A percentile compares a stretch with the other conserved stretches of the same genome.
Conservation (phyloP, 2,797 vertebrate genomes). For the Leptoclinus maculatus region DNA sequence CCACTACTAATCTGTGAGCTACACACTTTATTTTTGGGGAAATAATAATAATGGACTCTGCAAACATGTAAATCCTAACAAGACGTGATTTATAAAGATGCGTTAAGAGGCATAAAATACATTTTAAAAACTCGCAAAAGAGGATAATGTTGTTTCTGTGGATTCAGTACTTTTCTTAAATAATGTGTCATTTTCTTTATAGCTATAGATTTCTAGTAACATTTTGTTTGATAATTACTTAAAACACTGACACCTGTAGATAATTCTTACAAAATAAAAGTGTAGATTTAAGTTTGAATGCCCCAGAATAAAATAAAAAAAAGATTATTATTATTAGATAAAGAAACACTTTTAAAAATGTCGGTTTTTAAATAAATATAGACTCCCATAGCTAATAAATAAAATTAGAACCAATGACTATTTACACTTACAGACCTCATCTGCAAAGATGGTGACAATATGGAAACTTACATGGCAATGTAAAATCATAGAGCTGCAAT, state of each 20-base stretch:
- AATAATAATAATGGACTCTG: background rate
- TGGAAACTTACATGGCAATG: conserved; percentile 13
- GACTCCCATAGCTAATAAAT: background rate
- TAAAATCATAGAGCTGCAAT: conserved; percentile 11
- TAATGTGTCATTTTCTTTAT: background rate
- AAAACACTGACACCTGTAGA: background rate
- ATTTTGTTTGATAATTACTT: background rate
- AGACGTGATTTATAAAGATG: background rate
- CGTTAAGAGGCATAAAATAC: background rate
- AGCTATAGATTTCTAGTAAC: fast-evolving
- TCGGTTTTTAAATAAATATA: background rate
- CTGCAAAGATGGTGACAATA: background rate
- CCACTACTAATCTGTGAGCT: background rate
- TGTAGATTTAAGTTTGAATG: background rate
- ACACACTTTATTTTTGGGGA: background rate
- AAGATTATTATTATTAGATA: background rate
- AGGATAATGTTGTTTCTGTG: background rate
- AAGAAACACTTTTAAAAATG: background rate
- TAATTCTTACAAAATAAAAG: background rate
- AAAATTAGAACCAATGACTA: background rate
- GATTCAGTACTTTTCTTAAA: background rate
- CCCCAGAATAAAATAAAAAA: background rate
- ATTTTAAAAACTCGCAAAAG: background rate
- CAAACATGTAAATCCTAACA: background rate
- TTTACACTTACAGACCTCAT: background rate